Base-by-base conservation (phyloP, 2,888 invertebrate species). In the Ametastegia equiseti region DNA sequence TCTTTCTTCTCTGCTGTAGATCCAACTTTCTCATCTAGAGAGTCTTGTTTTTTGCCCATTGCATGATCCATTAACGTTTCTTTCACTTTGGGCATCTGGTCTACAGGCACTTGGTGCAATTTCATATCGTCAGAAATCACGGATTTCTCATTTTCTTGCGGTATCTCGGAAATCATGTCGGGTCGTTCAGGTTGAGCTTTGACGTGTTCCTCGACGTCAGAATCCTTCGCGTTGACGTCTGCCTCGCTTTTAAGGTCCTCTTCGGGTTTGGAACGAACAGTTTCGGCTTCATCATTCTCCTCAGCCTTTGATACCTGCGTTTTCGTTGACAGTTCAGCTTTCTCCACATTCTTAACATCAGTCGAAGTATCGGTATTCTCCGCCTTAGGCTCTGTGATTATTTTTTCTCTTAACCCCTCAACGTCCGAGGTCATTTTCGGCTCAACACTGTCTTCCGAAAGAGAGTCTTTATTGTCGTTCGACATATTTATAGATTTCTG, bases 381-480 rank as follows among this genome's bases (percentile, higher is more conserved):
- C 27, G 27, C n/a, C 45, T n/a, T 71, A 15, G 27, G 42, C 71
- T 50, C 67, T 50, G 45, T 3, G 47, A 5, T 60, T 69, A 80
- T 81, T 27, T 47, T 45, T 57, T 80, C 80, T 67, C 11, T 42
- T n/a, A 54, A 13, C 73, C 81, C 75, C 67, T 77, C 81, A 79
- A 80, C 80, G 50, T 80, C 77, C 63, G 78, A 63, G 33, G 80
- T 47, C 60, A 81, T 80, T 80, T 71, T 67, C 27, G 67, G 80
- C 2, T 63, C 73, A 27, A 54, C 81, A 73, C 15, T 78, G 23
- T 71, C 82, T 63, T 42, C 15, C 69, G 15, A 84, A 82, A 2
- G 85, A n/a, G 13, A 54, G 15, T 39, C 39, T 67, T 36, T 13
- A 36, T 73, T 19, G n/a, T 73, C 36, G 19, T 36, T 36, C 11